A percentile compares a stretch with the other conserved stretches of the same genome.
phyloP scores from a whole-genome alignment of 2,797 vertebrate genomes.

The Premnoplex brunnescens region DNA sequence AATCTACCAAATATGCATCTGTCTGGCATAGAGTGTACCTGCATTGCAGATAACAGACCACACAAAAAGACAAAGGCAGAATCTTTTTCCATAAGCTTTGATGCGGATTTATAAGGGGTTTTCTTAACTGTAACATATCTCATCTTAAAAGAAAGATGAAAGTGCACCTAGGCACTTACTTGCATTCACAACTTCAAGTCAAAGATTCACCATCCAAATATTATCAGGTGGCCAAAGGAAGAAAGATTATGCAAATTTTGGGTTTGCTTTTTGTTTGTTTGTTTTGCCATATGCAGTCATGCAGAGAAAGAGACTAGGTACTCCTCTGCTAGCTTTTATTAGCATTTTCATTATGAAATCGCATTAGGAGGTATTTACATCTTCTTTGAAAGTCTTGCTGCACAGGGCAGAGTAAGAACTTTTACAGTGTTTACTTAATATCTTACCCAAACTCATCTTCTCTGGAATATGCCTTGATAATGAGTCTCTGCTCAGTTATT shows the following conservation, averaged over 20 bases:
- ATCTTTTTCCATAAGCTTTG: background rate
- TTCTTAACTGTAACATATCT: background rate
- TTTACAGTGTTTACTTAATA: background rate
- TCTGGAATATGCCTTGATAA: background rate
- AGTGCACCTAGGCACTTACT: background rate
- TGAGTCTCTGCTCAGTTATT: background rate
- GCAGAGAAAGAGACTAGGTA: background rate
- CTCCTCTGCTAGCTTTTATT: background rate
- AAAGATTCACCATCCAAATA: background rate
- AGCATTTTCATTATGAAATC: slow-evolving; percentile 18
- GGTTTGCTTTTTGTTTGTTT: background rate
- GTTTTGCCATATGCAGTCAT: background rate
- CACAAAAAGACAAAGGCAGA: background rate
- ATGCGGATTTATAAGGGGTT: background rate
- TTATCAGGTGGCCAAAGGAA: background rate
- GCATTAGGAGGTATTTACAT: background rate
- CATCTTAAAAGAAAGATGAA: background rate
- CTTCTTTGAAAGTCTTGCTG: background rate
- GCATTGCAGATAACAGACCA: slow-evolving; percentile 18
- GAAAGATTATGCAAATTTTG: background rate
- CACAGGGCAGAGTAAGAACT: background rate
- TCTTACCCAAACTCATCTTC: background rate
- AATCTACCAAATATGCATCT: background rate
- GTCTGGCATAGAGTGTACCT: background rate
- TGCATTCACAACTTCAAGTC: background rate